Evolutionary conservation across 2,888 invertebrate genomes (phyloP).

Genomic region (Drosophila anomelani): DNA sequence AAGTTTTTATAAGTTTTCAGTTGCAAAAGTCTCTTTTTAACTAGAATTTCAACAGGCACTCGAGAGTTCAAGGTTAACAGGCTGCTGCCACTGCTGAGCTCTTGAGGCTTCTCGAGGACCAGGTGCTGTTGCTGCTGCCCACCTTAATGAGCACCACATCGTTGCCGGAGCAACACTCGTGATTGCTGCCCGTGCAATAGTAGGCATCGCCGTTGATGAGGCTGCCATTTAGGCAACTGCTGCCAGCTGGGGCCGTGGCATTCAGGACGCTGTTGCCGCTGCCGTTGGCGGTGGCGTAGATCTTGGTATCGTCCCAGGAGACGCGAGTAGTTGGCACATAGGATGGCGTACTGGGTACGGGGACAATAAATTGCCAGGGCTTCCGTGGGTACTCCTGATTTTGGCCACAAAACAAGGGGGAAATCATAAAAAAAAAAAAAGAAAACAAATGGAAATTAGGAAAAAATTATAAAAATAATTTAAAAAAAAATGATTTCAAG

Average conservation of each 20-base stretch:
- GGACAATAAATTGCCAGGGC: slow-evolving; percentile 82
- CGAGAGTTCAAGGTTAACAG: slow-evolving; percentile 64
- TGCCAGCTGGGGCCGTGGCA: slow-evolving; percentile 32
- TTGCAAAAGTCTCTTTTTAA: neutral
- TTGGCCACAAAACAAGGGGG: neutral
- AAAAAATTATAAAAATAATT: slow-evolving; percentile 10
- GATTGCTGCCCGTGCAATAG: slow-evolving; percentile 83
- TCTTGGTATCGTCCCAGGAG: slow-evolving; percentile 84
- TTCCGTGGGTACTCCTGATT: slow-evolving; percentile 79
- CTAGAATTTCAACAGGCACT: slow-evolving; percentile 37
- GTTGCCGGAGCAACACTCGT: slow-evolving; percentile 84
- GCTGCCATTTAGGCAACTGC: slow-evolving; percentile 26
- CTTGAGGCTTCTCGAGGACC: slow-evolving; percentile 17
- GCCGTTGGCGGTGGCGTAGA: slow-evolving; percentile 71
- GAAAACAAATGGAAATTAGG: slow-evolving; percentile 34
- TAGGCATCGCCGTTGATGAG: slow-evolving; percentile 73
- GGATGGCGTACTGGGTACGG: slow-evolving; percentile 82
- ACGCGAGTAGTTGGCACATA: slow-evolving; percentile 83
- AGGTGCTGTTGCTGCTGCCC: slow-evolving; percentile 48
- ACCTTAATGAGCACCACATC: slow-evolving; percentile 85
- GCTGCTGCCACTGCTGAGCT: slow-evolving; percentile 12
- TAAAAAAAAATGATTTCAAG: neutral
- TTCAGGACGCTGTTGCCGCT: slow-evolving; percentile 31
- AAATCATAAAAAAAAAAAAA: slow-evolving; percentile 16
- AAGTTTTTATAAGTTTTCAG: neutral